Conservation (phyloP, 2,888 invertebrate genomes). For the Thereva unica region DNA sequence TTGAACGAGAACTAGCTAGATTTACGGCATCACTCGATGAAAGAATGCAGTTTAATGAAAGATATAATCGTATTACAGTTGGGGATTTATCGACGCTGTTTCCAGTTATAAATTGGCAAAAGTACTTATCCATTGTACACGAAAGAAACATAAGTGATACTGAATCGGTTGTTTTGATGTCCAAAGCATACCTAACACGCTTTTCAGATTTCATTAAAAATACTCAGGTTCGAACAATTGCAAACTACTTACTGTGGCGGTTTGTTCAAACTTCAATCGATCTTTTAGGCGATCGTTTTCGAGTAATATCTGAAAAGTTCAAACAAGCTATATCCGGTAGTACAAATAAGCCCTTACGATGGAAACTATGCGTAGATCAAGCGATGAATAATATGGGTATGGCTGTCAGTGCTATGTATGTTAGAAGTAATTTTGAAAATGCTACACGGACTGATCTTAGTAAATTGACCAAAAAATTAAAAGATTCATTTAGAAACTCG, state of each 20-base stretch:
- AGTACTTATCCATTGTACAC: background rate
- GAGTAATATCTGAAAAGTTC: conserved; percentile 41
- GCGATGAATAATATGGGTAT: conserved; percentile 83
- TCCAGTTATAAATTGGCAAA: conserved; percentile 13
- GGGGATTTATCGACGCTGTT: background rate
- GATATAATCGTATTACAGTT: background rate
- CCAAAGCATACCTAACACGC: background rate
- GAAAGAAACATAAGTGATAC: background rate
- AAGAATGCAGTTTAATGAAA: background rate
- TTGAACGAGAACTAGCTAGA: conserved; percentile 13
- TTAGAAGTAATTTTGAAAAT: conserved; percentile 63
- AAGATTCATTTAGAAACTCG: conserved; percentile 82
- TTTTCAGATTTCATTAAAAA: conserved; percentile 3
- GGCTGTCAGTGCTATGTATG: conserved; percentile 68
- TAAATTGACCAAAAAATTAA: conserved; percentile 83
- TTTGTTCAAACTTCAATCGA: conserved; percentile 35
- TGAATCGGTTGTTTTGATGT: conserved; percentile 3
- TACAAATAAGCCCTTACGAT: conserved; percentile 79
- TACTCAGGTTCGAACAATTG: conserved; percentile 37
- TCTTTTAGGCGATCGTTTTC: conserved; percentile 42
- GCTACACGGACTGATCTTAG: conserved; percentile 68
- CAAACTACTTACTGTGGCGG: conserved; percentile 45
- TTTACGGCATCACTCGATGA: background rate
- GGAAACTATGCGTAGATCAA: conserved; percentile 86
- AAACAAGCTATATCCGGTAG: conserved; percentile 82